phyloP scores from a whole-genome alignment of 2,888 invertebrate genomes.

The Hymenopus coronatus region DNA sequence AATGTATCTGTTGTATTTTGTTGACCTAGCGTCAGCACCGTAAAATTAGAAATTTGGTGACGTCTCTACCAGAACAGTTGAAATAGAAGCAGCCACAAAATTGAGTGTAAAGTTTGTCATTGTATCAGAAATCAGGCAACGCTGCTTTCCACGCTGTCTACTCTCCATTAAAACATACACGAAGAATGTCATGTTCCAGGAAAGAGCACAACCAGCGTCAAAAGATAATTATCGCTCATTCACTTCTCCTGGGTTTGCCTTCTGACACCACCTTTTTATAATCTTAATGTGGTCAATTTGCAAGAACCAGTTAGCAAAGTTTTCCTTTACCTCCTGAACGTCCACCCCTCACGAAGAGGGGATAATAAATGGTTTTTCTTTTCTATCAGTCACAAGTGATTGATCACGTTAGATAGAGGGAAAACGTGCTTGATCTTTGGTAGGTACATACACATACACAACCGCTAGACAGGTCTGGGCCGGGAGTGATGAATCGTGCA shows the following conservation, averaged over 20 bases:
- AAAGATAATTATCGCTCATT: too few species aligned
- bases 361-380: slow-evolving; percentile 50
- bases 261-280: background rate
- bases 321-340: background rate
- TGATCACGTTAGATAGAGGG: slow-evolving; percentile 35
- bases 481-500: slow-evolving; percentile 51
- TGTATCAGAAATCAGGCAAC: too few species aligned
- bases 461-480: slow-evolving; percentile 33
- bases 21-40: too few species aligned
- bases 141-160: too few species aligned
- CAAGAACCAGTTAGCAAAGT: background rate
- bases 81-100: too few species aligned
- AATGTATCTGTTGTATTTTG: too few species aligned
- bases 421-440: slow-evolving; percentile 48
- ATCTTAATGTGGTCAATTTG: background rate
- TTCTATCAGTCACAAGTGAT: slow-evolving; percentile 51
- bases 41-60: too few species aligned
- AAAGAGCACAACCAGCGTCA: too few species aligned
- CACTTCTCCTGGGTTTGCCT: background rate
- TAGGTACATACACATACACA: slow-evolving; percentile 33
- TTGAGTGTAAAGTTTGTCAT: too few species aligned
- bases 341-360: background rate
- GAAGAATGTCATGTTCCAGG: too few species aligned
- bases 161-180: too few species aligned
- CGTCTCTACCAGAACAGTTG: too few species aligned